Percentiles rank a stretch among this genome's conserved stretches.
These are phyloP conservation scores for Heterodera filipjevi DNA, from an alignment of 2,888 invertebrate genomes.

Conservation along the genomic window DNA sequence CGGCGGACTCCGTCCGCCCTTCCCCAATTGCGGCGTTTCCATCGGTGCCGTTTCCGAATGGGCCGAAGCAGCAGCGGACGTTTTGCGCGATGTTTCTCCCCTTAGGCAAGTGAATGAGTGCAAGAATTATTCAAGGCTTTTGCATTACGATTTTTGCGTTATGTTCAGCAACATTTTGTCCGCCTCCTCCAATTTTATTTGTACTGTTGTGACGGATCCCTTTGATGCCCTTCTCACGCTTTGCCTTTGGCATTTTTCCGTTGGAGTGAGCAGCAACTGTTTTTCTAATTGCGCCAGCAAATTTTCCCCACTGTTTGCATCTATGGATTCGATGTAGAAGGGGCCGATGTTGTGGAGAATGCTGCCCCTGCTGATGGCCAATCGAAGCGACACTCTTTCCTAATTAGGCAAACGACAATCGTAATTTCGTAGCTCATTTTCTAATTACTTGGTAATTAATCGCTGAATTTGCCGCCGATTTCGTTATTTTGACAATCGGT, in stretches of 20 bases:
- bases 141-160: neutral
- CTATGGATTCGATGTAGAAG: constrained; percentile 20
- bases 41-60: constrained; percentile 1
- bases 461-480: neutral
- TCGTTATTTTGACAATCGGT: neutral
- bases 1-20: constrained; percentile 13
- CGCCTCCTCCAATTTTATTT: constrained; percentile 7
- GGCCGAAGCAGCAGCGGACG: neutral
- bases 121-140: neutral
- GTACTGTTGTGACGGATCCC: neutral
- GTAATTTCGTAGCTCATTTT: neutral
- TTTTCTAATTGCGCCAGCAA: neutral
- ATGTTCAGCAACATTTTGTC: neutral
- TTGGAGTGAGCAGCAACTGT: constrained; percentile 3
- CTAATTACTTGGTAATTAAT: neutral
- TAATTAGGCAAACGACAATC: neutral
- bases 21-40: constrained; percentile 3
- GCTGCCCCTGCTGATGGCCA: constrained; percentile 19
- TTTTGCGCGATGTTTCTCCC: neutral
- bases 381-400: constrained; percentile 8
- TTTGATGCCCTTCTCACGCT: neutral
- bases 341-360: constrained; percentile 21
- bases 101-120: neutral
- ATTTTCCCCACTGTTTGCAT: neutral
- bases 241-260: neutral